These are phyloP conservation scores for Eueremaeus valkanovi DNA, from an alignment of 2,888 invertebrate species.

Conservation along the genomic window DNA sequence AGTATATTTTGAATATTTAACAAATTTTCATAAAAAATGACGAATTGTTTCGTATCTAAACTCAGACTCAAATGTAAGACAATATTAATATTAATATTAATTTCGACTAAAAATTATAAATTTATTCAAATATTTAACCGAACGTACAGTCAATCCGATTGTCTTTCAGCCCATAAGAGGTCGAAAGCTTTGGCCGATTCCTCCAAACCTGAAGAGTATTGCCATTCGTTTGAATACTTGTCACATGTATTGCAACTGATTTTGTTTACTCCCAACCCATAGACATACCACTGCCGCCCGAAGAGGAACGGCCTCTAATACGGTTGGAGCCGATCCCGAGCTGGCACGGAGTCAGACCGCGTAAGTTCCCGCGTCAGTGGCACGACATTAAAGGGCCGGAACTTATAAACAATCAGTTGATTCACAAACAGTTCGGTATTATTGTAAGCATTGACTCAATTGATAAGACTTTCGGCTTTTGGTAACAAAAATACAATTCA, in stretches of 20 bases:
- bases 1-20: too few relatives aligned
- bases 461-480: too few relatives aligned
- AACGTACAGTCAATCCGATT: neutral
- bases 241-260: too few relatives aligned
- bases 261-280: too few relatives aligned
- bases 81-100: too few relatives aligned
- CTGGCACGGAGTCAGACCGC: constrained; percentile 40
- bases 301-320: constrained; percentile 44
- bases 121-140: too few relatives aligned
- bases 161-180: neutral
- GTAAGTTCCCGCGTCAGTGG: constrained; percentile 16
- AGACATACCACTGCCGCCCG: constrained; percentile 44
- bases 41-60: too few relatives aligned
- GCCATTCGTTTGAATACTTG: too few relatives aligned
- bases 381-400: constrained; percentile 70
- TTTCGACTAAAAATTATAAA: too few relatives aligned
- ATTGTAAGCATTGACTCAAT: constrained; percentile 59
- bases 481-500: too few relatives aligned
- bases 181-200: constrained; percentile 36
- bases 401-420: constrained; percentile 71
- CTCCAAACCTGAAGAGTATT: constrained; percentile 21
- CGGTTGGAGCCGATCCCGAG: constrained; percentile 43
- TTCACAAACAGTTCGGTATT: constrained; percentile 89
- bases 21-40: too few relatives aligned
- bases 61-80: too few relatives aligned